These are phyloP conservation scores for Cephalopterus ornatus DNA, from an alignment of 2,113 vertebrate species.

Conservation along the genomic window DNA sequence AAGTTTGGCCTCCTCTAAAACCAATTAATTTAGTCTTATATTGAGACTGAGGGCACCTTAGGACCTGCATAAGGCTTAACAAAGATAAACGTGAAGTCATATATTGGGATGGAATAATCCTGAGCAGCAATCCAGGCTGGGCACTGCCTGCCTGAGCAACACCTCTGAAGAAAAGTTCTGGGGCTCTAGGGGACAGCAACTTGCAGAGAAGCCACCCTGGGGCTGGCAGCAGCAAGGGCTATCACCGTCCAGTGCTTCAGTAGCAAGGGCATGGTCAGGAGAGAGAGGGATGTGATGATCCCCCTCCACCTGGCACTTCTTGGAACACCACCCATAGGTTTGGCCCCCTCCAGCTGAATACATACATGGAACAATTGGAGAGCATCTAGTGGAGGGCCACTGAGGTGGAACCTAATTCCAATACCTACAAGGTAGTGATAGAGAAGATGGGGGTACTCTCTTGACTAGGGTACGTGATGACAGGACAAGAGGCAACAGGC, in stretches of 20 bases:
- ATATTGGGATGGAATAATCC: background rate
- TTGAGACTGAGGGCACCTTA: background rate
- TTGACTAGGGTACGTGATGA: background rate
- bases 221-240: background rate
- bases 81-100: background rate
- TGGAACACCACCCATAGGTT: background rate
- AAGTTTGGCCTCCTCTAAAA: background rate
- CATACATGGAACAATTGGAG: background rate
- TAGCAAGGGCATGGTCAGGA: background rate
- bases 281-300: fast-evolving
- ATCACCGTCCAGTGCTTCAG: background rate
- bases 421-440: background rate
- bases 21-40: background rate
- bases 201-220: background rate
- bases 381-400: background rate
- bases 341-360: background rate
- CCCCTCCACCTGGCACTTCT: background rate
- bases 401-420: background rate
- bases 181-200: background rate
- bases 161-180: background rate
- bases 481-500: background rate
- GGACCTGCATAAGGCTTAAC: background rate
- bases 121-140: background rate
- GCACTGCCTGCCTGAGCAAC: background rate
- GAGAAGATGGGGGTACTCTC: background rate